phyloP scores from a whole-genome alignment of 37 sponge, comb jelly and placozoan genomes.

The Halichondria panicea region DNA sequence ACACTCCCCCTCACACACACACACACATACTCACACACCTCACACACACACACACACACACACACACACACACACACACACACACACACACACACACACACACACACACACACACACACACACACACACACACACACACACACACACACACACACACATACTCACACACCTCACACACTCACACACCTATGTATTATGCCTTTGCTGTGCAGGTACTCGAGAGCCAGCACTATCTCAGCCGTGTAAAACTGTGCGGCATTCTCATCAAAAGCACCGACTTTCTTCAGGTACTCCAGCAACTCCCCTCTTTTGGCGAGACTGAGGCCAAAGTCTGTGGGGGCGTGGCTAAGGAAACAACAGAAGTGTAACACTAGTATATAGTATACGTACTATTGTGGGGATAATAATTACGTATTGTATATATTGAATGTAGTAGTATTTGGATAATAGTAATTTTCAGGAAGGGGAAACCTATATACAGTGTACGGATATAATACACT shows the following conservation, averaged over 20 bases:
- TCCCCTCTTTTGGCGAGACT: constrained; percentile 89
- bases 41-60: background rate
- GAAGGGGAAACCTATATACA: too few relatives aligned
- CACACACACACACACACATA: background rate
- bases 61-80: constrained; percentile 5
- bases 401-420: too few relatives aligned
- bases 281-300: constrained; percentile 82
- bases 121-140: background rate
- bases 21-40: background rate
- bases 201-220: constrained; percentile 85
- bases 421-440: too few relatives aligned
- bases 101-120: background rate
- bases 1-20: background rate
- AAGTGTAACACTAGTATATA: too few relatives aligned
- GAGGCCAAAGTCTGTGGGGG: constrained; percentile 81
- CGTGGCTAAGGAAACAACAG: background rate
- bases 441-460: too few relatives aligned
- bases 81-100: background rate
- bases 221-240: constrained; percentile 87
- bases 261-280: constrained; percentile 92
- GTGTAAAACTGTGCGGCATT: constrained; percentile 84
- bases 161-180: background rate
- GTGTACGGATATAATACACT: too few relatives aligned
- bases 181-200: constrained; percentile 88
- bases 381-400: too few relatives aligned